Evolutionary conservation across 2,888 invertebrate genomes (phyloP).

Genomic region (Helobdella robusta): DNA sequence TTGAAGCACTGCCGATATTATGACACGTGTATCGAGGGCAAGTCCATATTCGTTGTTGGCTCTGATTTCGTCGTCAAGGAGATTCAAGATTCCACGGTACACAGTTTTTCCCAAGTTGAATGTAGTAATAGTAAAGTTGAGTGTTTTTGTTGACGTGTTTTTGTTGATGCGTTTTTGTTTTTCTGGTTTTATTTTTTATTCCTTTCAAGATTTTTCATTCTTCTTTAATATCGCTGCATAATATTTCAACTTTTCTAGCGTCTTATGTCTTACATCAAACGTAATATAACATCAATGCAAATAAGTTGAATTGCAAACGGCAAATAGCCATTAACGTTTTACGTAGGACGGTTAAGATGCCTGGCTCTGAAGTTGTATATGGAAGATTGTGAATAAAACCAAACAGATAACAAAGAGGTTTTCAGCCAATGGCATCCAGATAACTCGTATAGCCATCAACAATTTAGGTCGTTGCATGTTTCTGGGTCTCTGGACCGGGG

Average conservation of each 20-base stretch:
- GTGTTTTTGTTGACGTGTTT: neutral
- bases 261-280: too few relatives aligned
- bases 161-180: constrained; percentile 1
- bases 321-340: too few relatives aligned
- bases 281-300: too few relatives aligned
- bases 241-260: neutral
- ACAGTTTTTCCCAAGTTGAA: neutral
- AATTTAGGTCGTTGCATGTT: constrained; percentile 15
- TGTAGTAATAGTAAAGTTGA: neutral
- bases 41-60: constrained; percentile 20
- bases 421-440: constrained; percentile 10
- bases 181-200: neutral
- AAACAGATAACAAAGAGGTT: neutral
- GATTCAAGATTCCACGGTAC: constrained; percentile 14
- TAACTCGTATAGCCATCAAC: constrained; percentile 19
- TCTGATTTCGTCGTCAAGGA: constrained; percentile 21
- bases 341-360: too few relatives aligned
- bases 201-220: neutral
- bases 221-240: neutral
- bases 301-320: too few relatives aligned
- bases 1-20: constrained; percentile 17
- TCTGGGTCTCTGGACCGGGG: constrained; percentile 20
- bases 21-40: constrained; percentile 22
- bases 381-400: too few relatives aligned
- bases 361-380: too few relatives aligned